Percentiles rank a stretch among this genome's conserved stretches.
phyloP scores from a whole-genome alignment of 1,140 invertebrate species.

The Brachionus koreanus region DNA sequence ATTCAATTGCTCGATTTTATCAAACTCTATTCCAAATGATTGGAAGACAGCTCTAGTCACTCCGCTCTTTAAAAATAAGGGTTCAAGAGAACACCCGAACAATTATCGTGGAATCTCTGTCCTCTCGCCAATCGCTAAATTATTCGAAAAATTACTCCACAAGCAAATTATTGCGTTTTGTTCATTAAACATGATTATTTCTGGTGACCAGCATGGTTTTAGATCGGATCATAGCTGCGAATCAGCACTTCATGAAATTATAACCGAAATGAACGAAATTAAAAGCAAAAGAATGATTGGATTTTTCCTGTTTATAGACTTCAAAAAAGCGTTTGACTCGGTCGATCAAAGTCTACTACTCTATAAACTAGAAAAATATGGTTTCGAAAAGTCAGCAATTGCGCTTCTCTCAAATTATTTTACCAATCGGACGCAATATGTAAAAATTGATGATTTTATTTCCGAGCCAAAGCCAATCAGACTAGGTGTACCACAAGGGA shows the following conservation, averaged over 20 bases:
- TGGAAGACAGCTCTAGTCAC: not conserved
- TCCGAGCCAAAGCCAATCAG: no score
- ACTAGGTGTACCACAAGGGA: no score
- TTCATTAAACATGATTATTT: not conserved
- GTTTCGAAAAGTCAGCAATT: no score
- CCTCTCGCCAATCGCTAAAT: not conserved
- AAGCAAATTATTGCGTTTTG: not conserved
- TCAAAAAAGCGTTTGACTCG: not conserved
- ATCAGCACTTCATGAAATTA: not conserved
- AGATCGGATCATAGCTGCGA: not conserved
- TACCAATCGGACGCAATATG: no score
- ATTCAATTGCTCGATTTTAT: not conserved
- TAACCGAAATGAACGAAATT: not conserved
- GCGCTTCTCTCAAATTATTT: no score
- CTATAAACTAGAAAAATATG: not conserved
- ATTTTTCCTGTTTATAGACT: not conserved
- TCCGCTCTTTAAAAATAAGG: not conserved
- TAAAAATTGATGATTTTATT: no score
- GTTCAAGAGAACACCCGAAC: not conserved
- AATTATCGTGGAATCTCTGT: not conserved
- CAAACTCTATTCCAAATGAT: not conserved
- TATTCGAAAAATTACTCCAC: not conserved
- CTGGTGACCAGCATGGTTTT: not conserved
- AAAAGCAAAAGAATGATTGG: not conserved
- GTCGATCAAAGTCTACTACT: not conserved